A percentile compares a stretch with the other conserved stretches of the same genome.
These are phyloP conservation scores for Nanorana parkeri DNA, from an alignment of 2,113 vertebrate species.

Conservation along the genomic window DNA sequence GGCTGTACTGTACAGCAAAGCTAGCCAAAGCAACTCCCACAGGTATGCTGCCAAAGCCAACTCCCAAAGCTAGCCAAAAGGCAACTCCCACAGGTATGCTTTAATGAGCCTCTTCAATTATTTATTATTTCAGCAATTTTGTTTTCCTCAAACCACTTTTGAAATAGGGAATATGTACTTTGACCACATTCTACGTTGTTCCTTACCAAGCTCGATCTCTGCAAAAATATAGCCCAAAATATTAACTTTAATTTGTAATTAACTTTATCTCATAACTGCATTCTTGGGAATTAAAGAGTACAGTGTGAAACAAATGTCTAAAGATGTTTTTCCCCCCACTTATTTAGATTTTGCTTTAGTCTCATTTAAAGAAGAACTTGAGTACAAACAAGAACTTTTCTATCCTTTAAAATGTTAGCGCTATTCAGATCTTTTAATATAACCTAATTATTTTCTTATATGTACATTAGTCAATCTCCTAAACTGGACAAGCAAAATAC, in stretches of 20 bases:
- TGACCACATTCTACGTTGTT: background rate
- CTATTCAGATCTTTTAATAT: no score
- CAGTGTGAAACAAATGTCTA: background rate
- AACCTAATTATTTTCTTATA: no score
- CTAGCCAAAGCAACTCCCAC: conserved; percentile 77
- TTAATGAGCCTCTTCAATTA: conserved; percentile 79
- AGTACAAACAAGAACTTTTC: no score
- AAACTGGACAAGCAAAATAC: no score
- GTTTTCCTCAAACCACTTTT: conserved; percentile 50
- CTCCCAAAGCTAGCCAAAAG: conserved; percentile 73
- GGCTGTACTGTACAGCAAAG: conserved; percentile 65
- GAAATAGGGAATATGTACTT: conserved; percentile 55
- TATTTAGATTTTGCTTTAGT: background rate
- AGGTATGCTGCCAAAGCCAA: no score
- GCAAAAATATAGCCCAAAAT: background rate
- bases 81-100: conserved; percentile 77
- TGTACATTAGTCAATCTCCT: no score
- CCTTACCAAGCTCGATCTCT: background rate
- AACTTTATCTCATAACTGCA: background rate
- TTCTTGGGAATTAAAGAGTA: background rate
- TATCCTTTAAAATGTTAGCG: no score
- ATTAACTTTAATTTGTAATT: background rate
- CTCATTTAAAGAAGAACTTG: background rate
- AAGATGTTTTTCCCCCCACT: background rate
- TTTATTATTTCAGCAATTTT: conserved; percentile 77